Conservation (phyloP, 2,113 vertebrate genomes). For the Okapia johnstoni region DNA sequence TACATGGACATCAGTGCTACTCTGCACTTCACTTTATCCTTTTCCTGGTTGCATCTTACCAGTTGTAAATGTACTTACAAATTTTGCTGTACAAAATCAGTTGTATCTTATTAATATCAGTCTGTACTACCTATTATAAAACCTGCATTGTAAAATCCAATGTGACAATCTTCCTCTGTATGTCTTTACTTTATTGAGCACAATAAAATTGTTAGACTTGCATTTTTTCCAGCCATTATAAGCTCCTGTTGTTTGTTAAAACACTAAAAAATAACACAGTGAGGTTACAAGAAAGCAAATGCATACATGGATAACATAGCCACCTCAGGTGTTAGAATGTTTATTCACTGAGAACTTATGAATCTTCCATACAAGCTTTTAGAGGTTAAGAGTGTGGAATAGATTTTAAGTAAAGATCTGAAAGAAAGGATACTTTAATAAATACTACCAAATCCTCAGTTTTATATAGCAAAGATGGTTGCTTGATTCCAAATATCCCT, state of each 20-base stretch:
- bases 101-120: not conserved
- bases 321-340: not conserved
- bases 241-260: not conserved
- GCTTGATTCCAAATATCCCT: not conserved
- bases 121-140: not conserved
- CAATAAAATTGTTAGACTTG: not conserved
- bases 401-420: not conserved
- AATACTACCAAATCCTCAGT: not conserved
- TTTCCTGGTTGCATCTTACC: not conserved
- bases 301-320: not conserved
- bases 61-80: not conserved
- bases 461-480: not conserved
- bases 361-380: not conserved
- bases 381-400: not conserved
- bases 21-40: not conserved
- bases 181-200: not conserved
- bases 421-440: not conserved
- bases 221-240: not conserved
- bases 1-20: not conserved
- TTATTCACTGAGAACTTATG: not conserved
- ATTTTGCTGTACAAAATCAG: not conserved
- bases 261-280: not conserved
- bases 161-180: not conserved
- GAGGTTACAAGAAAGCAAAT: not conserved
- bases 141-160: not conserved